These are phyloP conservation scores for Trichonephila clavipes DNA, from an alignment of 1,140 invertebrate genomes.

Conservation along the genomic window DNA sequence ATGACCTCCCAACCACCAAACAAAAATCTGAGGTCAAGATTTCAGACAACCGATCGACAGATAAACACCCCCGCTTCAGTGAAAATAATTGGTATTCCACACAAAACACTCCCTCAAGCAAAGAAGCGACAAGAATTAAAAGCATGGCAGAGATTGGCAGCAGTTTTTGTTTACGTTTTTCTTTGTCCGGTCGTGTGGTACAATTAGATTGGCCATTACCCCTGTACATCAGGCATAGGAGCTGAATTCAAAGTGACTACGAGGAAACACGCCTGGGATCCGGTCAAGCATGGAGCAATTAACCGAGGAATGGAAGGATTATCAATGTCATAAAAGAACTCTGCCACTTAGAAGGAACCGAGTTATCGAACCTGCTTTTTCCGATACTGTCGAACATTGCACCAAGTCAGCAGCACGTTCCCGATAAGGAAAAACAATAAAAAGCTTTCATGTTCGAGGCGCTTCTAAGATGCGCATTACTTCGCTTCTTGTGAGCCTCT, in stretches of 20 bases:
- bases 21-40: slow-evolving; percentile 4
- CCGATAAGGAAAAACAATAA: not conserved
- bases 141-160: not conserved
- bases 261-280: slow-evolving; percentile 54
- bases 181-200: slow-evolving; percentile 20
- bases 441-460: not conserved
- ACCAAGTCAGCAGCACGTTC: not conserved
- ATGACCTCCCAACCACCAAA: not conserved
- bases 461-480: no score
- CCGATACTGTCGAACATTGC: not conserved
- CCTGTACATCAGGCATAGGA: not conserved
- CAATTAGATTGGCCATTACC: slow-evolving; percentile 48
- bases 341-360: not conserved
- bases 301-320: slow-evolving; percentile 22
- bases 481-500: no score
- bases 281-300: slow-evolving; percentile 56
- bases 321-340: slow-evolving; percentile 12
- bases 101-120: slow-evolving; percentile 2
- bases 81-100: slow-evolving; percentile 21
- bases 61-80: slow-evolving; percentile 13
- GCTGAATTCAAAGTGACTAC: slow-evolving; percentile 42
- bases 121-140: slow-evolving; percentile 19
- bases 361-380: slow-evolving; percentile 42
- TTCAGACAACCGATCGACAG: slow-evolving; percentile 3
- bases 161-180: slow-evolving; percentile 12